These are phyloP conservation scores for Zaprionus lachaisei DNA, from an alignment of 1,140 invertebrate species.

Conservation along the genomic window DNA sequence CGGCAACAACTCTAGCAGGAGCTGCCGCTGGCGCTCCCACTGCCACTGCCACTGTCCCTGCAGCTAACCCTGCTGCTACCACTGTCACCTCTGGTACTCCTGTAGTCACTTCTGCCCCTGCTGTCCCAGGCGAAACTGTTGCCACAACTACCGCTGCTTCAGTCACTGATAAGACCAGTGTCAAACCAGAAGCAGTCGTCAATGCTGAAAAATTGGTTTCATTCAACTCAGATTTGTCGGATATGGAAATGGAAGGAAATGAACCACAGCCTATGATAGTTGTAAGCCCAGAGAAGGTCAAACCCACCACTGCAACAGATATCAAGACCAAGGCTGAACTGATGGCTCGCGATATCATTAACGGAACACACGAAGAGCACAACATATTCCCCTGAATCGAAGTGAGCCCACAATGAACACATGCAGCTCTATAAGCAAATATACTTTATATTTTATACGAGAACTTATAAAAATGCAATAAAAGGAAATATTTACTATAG, in stretches of 20 bases:
- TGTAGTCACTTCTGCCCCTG: neutral
- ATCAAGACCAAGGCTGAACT: constrained; percentile 29
- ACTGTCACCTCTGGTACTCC: neutral
- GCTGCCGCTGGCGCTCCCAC: neutral
- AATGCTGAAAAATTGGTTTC: neutral
- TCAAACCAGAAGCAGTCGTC: neutral
- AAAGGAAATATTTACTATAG: neutral
- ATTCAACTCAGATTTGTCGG: neutral
- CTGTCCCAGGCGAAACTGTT: neutral
- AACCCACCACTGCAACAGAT: neutral
- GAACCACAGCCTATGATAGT: neutral
- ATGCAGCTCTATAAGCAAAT: neutral
- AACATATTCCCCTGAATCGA: neutral
- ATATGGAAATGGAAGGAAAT: constrained; percentile 11
- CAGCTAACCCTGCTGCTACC: neutral
- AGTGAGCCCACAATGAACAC: neutral
- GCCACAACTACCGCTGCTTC: neutral
- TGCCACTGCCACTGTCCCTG: neutral
- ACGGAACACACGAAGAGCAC: constrained; percentile 7
- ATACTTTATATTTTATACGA: neutral
- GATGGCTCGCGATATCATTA: constrained; percentile 19
- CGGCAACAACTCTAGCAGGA: neutral
- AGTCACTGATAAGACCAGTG: neutral
- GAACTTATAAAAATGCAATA: neutral
- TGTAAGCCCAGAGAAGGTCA: neutral